Base-by-base conservation (phyloP, 2,888 invertebrate species). In the Monopis laevigella region DNA sequence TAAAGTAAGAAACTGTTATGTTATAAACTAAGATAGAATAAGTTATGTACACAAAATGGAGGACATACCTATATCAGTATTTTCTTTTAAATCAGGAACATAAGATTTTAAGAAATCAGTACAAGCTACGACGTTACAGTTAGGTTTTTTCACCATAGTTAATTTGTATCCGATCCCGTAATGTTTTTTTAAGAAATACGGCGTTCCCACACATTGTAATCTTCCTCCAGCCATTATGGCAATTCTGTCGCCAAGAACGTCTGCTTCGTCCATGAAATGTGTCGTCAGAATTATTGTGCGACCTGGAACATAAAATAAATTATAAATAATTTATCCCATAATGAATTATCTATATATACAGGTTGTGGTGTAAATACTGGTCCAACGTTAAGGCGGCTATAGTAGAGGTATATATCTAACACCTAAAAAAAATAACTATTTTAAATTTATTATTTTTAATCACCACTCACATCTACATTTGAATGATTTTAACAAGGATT, bases 251-350 rank as follows among this genome's bases (percentile, higher is more conserved):
- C 93, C 94, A 1, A 94, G 70, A 2, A 92, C 78, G 65, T 95
- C 94, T 1, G 94, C 94, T 66, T 95, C 94, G 55, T 94, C 94
- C 93, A 94, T 94, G 62, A 92, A 93, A 66, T 95, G 92, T 0
- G 92, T 92, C 0, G 93, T 90, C 36, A 95, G 72, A 21, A 95
- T 75, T 57, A 95, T 85, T 1, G 93, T 91, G 7, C 93, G 83
- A 21, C 88, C 90, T 73, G 49, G 5, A 49, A n/a, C n/a, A n/a
- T n/a, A n/a, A n/a, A n/a, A n/a, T n/a, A n/a, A n/a, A n/a, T n/a
- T n/a, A n/a, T n/a, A n/a, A n/a, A n/a, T n/a, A n/a, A n/a, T n/a
- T n/a, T n/a, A n/a, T n/a, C n/a, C n/a, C n/a, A n/a, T n/a, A n/a
- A n/a, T n/a, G n/a, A n/a, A n/a, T n/a, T n/a, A n/a, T n/a, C n/a